Conservation (phyloP, 2,113 vertebrate species). For the Uria lomvia region DNA sequence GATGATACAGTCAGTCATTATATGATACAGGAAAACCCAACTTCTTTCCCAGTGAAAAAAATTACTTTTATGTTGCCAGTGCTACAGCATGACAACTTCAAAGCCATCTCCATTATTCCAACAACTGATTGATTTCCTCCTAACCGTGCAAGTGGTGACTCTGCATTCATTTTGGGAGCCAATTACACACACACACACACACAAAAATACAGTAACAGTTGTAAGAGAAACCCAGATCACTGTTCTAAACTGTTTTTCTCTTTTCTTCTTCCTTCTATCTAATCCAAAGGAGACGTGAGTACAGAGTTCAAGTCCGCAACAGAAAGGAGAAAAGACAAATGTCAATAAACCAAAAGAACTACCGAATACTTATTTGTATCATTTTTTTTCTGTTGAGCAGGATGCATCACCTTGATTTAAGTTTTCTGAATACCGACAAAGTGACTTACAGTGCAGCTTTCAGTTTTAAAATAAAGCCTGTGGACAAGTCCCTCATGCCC, state of each 20-base stretch:
- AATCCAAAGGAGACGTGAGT: not conserved
- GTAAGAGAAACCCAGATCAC: not conserved
- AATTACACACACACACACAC: not conserved
- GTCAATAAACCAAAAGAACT: not conserved
- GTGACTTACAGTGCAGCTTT: not conserved
- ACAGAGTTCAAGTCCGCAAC: not conserved
- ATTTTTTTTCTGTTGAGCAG: not conserved
- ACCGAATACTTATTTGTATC: not conserved
- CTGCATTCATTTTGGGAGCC: not conserved
- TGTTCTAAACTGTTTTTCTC: not conserved
- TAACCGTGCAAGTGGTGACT: not conserved
- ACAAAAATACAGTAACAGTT: not conserved
- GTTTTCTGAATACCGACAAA: not conserved
- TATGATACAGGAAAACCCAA: not conserved
- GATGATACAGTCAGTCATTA: too few relatives aligned
- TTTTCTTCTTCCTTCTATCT: not conserved
- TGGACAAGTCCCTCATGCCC: not conserved
- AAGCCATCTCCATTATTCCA: not conserved
- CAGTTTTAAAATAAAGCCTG: not conserved
- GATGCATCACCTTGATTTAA: not conserved
- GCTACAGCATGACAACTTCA: not conserved
- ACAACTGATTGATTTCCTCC: not conserved
- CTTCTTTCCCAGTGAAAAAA: not conserved
- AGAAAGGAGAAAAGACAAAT: not conserved
- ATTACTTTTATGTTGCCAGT: not conserved